phyloP scores from a whole-genome alignment of 2,888 invertebrate genomes.

The Neoitamus cyanurus region DNA sequence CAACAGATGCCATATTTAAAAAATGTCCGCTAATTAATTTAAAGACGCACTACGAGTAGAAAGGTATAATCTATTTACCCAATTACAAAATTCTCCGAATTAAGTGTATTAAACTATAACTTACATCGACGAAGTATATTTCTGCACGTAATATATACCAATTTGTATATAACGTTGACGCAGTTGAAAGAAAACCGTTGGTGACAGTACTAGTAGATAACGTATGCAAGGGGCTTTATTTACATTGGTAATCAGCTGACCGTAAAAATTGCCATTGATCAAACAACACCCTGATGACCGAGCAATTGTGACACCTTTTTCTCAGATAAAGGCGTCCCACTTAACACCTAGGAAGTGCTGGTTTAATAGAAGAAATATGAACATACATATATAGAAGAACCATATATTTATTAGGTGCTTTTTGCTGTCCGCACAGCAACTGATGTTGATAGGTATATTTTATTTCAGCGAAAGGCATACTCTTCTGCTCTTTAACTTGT shows the following conservation, averaged over 20 bases:
- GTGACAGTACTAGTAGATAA: background rate
- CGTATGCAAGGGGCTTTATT: background rate
- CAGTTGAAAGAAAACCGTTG: background rate
- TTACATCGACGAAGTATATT: background rate
- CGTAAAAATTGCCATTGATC: background rate
- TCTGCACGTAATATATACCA: background rate
- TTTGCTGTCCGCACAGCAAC: background rate
- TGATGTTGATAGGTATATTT: background rate
- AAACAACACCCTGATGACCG: background rate
- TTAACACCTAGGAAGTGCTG: background rate
- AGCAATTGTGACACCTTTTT: background rate
- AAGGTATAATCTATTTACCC: too few relatives aligned
- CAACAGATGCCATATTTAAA: background rate
- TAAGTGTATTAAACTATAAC: background rate
- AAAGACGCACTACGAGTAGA: background rate
- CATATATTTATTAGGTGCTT: background rate
- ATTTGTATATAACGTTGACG: background rate
- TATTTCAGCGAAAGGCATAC: background rate
- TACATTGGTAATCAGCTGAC: background rate
- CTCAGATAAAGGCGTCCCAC: background rate
- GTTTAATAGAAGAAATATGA: background rate
- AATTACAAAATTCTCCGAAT: too few relatives aligned
- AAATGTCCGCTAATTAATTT: background rate
- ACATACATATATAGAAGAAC: too few relatives aligned
- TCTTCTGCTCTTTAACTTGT: background rate